Evolutionary conservation across 2,888 invertebrate genomes (phyloP).

Genomic region (Ceriagrion tenellum): DNA sequence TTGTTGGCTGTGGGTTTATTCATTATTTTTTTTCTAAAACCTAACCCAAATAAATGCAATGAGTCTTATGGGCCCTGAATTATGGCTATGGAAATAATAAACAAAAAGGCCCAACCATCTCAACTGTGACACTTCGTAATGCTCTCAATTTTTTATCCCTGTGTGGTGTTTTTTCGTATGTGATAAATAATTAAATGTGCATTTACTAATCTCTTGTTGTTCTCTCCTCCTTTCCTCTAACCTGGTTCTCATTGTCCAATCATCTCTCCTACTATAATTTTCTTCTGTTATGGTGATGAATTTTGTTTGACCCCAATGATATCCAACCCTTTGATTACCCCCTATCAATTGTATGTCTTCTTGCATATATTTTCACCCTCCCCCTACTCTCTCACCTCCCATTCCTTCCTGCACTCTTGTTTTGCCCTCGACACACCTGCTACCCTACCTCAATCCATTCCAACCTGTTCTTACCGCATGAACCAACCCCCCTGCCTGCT

Average conservation of each 20-base stretch:
- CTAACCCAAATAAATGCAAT: no score
- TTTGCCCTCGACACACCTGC: conserved; percentile 65
- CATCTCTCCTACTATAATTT: not conserved
- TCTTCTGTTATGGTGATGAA: not conserved
- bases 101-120: no score
- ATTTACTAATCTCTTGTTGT: conserved; percentile 43
- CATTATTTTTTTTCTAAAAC: no score
- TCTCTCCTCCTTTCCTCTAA: not conserved
- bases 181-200: not conserved
- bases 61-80: no score
- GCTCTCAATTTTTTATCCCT: no score
- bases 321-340: not conserved
- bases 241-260: not conserved
- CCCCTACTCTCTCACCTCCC: conserved; percentile 72
- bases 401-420: conserved; percentile 53
- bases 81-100: no score
- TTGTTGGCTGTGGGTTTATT: no score
- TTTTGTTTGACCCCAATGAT: not conserved
- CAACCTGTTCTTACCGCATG: not conserved
- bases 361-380: conserved; percentile 64
- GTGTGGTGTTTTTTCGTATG: not conserved
- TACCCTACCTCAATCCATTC: not conserved
- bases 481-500: conserved; percentile 71
- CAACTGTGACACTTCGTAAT: no score
- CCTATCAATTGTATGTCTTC: not conserved